phyloP scores from a whole-genome alignment of 1,140 invertebrate genomes.

The Drosophila subpulchrella region DNA sequence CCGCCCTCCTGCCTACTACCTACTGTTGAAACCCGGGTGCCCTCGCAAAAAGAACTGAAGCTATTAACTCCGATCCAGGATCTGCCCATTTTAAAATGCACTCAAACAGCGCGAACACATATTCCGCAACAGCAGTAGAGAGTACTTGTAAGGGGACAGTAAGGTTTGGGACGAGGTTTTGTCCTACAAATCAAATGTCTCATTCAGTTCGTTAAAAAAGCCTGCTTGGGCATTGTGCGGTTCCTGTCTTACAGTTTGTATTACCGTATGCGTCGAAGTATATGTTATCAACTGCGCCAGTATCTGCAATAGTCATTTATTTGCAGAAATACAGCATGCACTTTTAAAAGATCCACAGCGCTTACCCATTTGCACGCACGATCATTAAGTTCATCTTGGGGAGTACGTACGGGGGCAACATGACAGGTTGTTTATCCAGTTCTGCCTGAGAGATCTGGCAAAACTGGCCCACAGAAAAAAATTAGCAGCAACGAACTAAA shows the following conservation, averaged over 20 bases:
- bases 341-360: conserved; percentile 5
- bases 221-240: background rate
- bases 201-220: background rate
- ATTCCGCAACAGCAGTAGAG: background rate
- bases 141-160: background rate
- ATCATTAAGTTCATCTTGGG: conserved; percentile 50
- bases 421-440: conserved; percentile 73
- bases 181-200: background rate
- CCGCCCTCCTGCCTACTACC: background rate
- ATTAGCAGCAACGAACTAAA: conserved; percentile 29
- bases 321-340: conserved; percentile 1
- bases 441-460: conserved; percentile 47
- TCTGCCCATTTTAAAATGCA: no score
- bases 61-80: no score
- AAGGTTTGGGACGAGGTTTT: background rate
- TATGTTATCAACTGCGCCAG: conserved; percentile 1
- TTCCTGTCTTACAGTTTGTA: background rate
- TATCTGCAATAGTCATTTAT: conserved; percentile 11
- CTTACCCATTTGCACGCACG: conserved; percentile 44
- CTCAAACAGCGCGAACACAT: no score
- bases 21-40: background rate
- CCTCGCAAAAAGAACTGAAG: background rate
- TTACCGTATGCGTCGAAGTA: background rate
- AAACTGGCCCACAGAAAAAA: conserved; percentile 46
- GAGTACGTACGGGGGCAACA: conserved; percentile 8